phyloP scores from a whole-genome alignment of 2,797 vertebrate species.

The Buphagus erythrorhynchus region DNA sequence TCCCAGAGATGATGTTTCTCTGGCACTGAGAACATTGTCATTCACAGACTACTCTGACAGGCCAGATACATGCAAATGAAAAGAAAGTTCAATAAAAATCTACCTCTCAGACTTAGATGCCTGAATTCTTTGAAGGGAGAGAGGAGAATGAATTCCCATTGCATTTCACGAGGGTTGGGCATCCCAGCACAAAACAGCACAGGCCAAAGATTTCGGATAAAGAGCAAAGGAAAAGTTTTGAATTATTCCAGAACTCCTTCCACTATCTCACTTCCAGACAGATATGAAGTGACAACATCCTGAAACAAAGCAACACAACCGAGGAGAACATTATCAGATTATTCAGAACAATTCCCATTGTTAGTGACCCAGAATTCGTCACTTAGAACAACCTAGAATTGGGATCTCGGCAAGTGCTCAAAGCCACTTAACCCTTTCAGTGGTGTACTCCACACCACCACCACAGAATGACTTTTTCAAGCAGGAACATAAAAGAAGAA shows the following conservation, averaged over 20 bases:
- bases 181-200: neutral
- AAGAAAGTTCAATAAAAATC: neutral
- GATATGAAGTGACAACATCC: constrained; percentile 62
- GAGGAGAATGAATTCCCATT: neutral
- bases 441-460: neutral
- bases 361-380: constrained; percentile 34
- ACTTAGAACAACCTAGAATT: constrained; percentile 49
- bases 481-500: neutral
- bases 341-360: constrained; percentile 63
- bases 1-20: neutral
- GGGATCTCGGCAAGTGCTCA: neutral
- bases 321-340: constrained; percentile 57
- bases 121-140: neutral
- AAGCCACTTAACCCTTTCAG: constrained; percentile 47
- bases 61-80: neutral
- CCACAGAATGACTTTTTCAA: neutral
- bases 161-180: constrained; percentile 17
- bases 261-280: constrained; percentile 70
- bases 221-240: constrained; percentile 54
- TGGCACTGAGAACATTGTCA: neutral
- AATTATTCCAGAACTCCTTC: constrained; percentile 62
- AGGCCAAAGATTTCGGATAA: constrained; percentile 46
- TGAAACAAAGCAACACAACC: constrained; percentile 37
- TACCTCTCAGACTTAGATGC: neutral
- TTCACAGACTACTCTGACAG: neutral